Conservation (phyloP, 2,797 vertebrate species). For the Acipenser ruthenus region DNA sequence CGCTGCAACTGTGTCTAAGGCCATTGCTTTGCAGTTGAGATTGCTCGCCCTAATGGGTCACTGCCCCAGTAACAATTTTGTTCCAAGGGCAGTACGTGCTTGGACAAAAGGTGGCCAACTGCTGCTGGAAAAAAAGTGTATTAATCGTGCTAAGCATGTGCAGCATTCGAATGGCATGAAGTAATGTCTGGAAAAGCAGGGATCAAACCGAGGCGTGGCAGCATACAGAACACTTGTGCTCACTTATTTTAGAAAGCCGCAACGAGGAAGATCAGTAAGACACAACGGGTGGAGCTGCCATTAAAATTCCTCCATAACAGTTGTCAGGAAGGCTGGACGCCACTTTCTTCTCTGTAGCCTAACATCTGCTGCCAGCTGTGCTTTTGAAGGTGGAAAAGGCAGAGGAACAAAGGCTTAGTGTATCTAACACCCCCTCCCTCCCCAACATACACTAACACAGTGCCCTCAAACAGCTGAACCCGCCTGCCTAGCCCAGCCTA, state of each 20-base stretch:
- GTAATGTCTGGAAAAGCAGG: background rate
- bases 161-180: background rate
- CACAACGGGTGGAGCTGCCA: background rate
- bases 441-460: no score
- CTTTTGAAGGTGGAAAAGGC: background rate
- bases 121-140: no score
- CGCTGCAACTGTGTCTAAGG: no score
- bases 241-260: background rate
- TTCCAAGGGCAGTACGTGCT: no score
- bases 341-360: background rate
- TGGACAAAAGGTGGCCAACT: no score
- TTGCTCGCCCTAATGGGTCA: no score
- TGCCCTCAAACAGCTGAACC: no score
- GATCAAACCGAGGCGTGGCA: background rate
- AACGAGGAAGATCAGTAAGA: conserved; percentile 2
- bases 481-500: no score
- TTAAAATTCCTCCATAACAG: background rate
- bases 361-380: conserved; percentile 7
- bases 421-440: no score
- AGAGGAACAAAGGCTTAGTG: background rate
- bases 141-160: background rate
- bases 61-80: no score
- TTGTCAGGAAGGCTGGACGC: background rate
- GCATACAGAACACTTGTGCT: background rate
- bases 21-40: no score